Percentiles rank a stretch among this genome's conserved stretches.
Conservation (phyloP, 2,888 invertebrate species). For the Pycnomerus fuliginosus region DNA sequence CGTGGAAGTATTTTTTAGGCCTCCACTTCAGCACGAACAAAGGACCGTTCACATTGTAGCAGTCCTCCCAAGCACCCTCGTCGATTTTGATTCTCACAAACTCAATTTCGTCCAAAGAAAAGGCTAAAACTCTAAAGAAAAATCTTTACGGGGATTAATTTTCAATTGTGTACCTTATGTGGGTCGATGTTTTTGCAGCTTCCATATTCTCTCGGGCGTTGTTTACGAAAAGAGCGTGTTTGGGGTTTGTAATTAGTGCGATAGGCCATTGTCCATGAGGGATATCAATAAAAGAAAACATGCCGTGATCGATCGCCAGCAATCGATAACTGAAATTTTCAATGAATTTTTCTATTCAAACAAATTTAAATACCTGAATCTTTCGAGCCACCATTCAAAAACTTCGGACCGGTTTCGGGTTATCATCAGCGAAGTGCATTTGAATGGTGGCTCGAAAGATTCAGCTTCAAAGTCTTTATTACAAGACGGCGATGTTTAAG, state of each 20-base stretch:
- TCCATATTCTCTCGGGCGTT: slow-evolving; percentile 72
- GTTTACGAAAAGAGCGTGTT: slow-evolving; percentile 73
- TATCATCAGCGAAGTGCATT: too few relatives aligned
- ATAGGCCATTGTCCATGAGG: slow-evolving; percentile 78
- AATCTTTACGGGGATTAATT: neutral
- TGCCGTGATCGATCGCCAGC: slow-evolving; percentile 84
- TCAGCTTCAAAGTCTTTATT: too few relatives aligned
- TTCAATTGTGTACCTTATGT: slow-evolving; percentile 62
- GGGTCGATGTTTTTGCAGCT: slow-evolving; percentile 68
- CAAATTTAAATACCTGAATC: too few relatives aligned
- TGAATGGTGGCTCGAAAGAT: too few relatives aligned
- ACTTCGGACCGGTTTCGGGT: too few relatives aligned
- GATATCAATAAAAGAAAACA: slow-evolving; percentile 82
- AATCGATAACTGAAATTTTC: slow-evolving; percentile 65
- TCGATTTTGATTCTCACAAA: slow-evolving; percentile 70
- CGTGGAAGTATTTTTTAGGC: slow-evolving; percentile 62
- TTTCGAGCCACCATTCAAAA: too few relatives aligned
- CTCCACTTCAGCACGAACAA: slow-evolving; percentile 75
- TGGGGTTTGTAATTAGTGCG: slow-evolving; percentile 86
- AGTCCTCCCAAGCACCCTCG: slow-evolving; percentile 63
- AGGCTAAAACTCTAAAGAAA: slow-evolving; percentile 68
- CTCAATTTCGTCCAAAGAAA: slow-evolving; percentile 66
- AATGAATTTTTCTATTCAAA: too few relatives aligned
- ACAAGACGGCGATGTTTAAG: too few relatives aligned
- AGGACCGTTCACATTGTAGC: slow-evolving; percentile 63